Base-by-base conservation (phyloP, 1,140 invertebrate species). In the Bradynema listronoti region DNA sequence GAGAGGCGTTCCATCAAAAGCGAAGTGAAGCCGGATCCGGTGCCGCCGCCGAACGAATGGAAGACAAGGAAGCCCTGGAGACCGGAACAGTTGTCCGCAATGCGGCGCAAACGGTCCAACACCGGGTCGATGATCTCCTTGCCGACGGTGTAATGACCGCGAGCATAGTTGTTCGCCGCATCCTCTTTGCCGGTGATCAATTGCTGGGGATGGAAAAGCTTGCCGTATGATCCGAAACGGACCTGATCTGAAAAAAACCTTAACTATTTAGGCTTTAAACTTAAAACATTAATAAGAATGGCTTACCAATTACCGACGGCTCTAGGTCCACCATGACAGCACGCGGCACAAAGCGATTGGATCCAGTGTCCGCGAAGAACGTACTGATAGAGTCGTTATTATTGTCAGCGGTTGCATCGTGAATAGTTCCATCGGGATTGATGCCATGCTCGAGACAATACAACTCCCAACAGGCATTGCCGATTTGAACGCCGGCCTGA, bases 401-500 rank as follows among this genome's bases (percentile, higher is more conserved):
- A 7, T 84, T 84, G 2, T 65, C 65, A 19, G 78, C 71, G 16
- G 60, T 53, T 55, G 77, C 73, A 2, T 71, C 71, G 7, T 71
- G 73, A 73, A 75, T 75, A 22, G 84, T 82, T 2, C 88, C 88
- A 81, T 90, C 52, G 5, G 88, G 88, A 78, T 90, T 87, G 76
- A 91, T 90, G 27, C 88, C 87, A 42, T 70, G 68, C 58, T 70
- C 69, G 68, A 90, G 79, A 78, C 89, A 90, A 81, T 90, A 90
- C 55, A 91, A 81, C 78, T 91, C 89, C 84, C 84, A 85, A 69
- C 84, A 85, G 42, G 84, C 87, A 78, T 89, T 89, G 63, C 88
- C 89, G 75, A 90, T 89, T 80, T 91, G 89, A 2, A 89, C 87
- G 46, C 88, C 88, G 58, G 88, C 88, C 80, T 91, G 88, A 43